Evolutionary conservation across 2,888 invertebrate species (phyloP).

Genomic region (Chymomyza fuscimana): DNA sequence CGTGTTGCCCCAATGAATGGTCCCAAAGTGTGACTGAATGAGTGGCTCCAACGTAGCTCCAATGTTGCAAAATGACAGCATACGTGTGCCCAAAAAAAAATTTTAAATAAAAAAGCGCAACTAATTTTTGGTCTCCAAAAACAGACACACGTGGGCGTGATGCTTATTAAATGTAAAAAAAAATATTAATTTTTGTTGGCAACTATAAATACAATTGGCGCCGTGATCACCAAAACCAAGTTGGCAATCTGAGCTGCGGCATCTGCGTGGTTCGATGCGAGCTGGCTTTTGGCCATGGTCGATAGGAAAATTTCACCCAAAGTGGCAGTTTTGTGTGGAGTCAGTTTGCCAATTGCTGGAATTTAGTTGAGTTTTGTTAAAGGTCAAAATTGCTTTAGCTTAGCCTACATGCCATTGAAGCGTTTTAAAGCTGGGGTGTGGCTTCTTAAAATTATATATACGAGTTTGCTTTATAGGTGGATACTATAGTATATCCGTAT

Average conservation of each 20-base stretch:
- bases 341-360: conserved; percentile 11
- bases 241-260: not conserved
- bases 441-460: conserved; percentile 16
- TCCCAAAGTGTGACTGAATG: conserved; percentile 23
- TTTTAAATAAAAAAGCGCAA: conserved; percentile 14
- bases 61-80: conserved; percentile 58
- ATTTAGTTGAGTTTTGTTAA: conserved; percentile 36
- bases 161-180: conserved; percentile 49
- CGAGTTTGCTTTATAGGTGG: not conserved
- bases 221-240: conserved; percentile 13
- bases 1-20: conserved; percentile 4
- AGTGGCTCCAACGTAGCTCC: conserved; percentile 23
- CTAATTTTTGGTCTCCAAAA: conserved; percentile 7
- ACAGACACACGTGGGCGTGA: conserved; percentile 46
- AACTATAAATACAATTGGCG: conserved; percentile 31
- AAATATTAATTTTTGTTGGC: conserved; percentile 7
- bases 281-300: conserved; percentile 27
- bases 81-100: conserved; percentile 55
- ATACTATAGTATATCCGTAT: not conserved
- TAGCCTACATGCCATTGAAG: not conserved
- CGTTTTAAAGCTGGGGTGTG: conserved; percentile 30
- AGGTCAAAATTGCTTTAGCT: conserved; percentile 36
- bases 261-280: conserved; percentile 24
- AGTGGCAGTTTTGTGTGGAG: conserved; percentile 7
- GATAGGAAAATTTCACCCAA: conserved; percentile 22